Base-by-base conservation (phyloP, 2,888 invertebrate species). In the Harpalus rufipes region DNA sequence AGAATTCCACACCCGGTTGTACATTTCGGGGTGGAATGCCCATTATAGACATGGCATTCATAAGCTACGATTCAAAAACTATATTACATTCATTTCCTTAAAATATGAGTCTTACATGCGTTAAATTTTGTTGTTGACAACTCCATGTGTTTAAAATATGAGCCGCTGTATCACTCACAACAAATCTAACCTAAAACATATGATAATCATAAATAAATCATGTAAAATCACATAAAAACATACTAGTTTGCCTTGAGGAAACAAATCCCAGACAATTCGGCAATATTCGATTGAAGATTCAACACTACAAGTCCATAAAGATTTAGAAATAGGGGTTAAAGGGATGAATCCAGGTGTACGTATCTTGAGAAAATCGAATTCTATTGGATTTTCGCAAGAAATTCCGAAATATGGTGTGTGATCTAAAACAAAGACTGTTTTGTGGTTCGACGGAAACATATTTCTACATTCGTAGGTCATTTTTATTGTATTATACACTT, bases 271-370 rank as follows among this genome's bases (percentile, higher is more conserved):
- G 0, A 98, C 97, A 87, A 99, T 97, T 25, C 99, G 94, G 88
- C 98, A 97, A 90, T 99, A 99, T 91, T 99, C 99, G 85, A 99
- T 94, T 0, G 97, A 96, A 0, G 97, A 96, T 92, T 99, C 99
- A 0, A 99, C 97, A 87, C 97, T 96, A 89, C 97, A 98, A 0
- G 98, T 99, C 99, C 99, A 99, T 81, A 99, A 90, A 0, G 97
- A 96, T 91, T 99, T 99, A 86, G 95, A 95, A 86, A 99, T 95
- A 0, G 97, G 96, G 6, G 96, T 95, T 63, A 97, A 92, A 0
- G 95, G 96, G 82, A 96, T 95, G 87, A 95, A 93, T 81, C 95
- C 94, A 16, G 95, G 93, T 0, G 94, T 93, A 82, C 96, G 93
- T 86, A 93, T 93, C 91, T 95, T 95, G 4, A 94, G 92, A 78